Conservation (phyloP, 2,113 vertebrate species). For the Cnemophilus loriae region DNA sequence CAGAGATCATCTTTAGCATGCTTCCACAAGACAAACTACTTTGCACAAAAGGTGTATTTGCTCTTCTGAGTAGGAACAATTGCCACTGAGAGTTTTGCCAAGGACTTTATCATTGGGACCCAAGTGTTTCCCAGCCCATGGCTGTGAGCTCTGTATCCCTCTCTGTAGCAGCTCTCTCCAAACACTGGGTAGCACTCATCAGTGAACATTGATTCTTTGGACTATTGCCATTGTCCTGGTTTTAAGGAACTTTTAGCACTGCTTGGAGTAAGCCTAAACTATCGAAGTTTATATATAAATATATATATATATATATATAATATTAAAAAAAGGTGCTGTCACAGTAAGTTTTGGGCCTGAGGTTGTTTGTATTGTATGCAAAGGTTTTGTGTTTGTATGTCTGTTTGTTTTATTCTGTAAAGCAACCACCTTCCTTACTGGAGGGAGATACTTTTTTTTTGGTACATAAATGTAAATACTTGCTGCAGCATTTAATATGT, state of each 20-base stretch:
- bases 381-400: conserved; percentile 75
- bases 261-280: conserved; percentile 71
- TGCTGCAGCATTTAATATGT: conserved; percentile 90
- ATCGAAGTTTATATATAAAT: conserved; percentile 60
- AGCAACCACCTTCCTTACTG: conserved; percentile 92
- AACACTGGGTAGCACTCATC: background rate
- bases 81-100: conserved; percentile 31
- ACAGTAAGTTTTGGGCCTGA: conserved; percentile 72
- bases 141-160: background rate
- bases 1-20: background rate
- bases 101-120: background rate
- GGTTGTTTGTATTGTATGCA: conserved; percentile 74
- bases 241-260: conserved; percentile 65
- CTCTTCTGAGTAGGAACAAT: background rate
- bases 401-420: conserved; percentile 77
- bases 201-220: background rate
- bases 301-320: conserved; percentile 40
- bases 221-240: conserved; percentile 55
- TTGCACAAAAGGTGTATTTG: background rate
- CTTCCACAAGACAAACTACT: conserved; percentile 1
- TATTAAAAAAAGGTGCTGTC: conserved; percentile 72
- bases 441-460: conserved; percentile 82
- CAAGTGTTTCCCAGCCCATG: background rate
- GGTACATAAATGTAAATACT: conserved; percentile 97
- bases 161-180: background rate